Percentiles rank a stretch among this genome's conserved stretches.
phyloP scores from a whole-genome alignment of 2,113 vertebrate species.

The Rhinopomastus cyanomelas region DNA sequence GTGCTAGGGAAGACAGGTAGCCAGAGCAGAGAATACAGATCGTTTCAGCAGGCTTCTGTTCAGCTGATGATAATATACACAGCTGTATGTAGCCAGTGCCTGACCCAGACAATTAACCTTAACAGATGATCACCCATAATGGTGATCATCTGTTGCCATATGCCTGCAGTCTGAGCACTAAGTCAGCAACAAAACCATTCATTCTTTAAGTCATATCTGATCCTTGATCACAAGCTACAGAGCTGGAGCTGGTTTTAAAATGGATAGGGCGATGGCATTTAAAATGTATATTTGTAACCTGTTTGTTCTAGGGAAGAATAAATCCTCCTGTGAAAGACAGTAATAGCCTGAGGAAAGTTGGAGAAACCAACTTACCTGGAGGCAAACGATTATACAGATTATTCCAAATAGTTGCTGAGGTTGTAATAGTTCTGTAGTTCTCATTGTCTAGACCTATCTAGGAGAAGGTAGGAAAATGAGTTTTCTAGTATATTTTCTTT shows the following conservation, averaged over 20 bases:
- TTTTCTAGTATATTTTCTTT: neutral
- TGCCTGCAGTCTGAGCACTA: conserved; percentile 23
- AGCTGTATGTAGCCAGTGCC: conserved; percentile 52
- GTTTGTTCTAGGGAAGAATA: neutral
- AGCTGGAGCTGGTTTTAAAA: neutral
- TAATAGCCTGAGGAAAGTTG: neutral
- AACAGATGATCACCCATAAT: conserved; percentile 56
- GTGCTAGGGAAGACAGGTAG: conserved; percentile 43
- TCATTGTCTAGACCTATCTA: neutral
- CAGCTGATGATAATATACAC: conserved; percentile 42
- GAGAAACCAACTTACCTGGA: neutral
- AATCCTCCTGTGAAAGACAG: neutral
- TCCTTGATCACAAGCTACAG: neutral
- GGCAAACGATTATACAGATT: neutral
- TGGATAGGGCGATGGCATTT: neutral
- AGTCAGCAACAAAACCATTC: neutral
- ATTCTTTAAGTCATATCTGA: neutral
- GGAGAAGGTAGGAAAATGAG: neutral
- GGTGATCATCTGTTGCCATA: conserved; percentile 60
- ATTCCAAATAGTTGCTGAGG: neutral
- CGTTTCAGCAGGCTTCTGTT: conserved; percentile 44
- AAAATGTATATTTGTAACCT: neutral
- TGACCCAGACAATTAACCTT: conserved; percentile 68
- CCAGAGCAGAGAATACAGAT: conserved; percentile 42
- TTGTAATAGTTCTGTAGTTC: neutral